phyloP scores from a whole-genome alignment of 2,888 invertebrate species.

The Perithous albicinctus region DNA sequence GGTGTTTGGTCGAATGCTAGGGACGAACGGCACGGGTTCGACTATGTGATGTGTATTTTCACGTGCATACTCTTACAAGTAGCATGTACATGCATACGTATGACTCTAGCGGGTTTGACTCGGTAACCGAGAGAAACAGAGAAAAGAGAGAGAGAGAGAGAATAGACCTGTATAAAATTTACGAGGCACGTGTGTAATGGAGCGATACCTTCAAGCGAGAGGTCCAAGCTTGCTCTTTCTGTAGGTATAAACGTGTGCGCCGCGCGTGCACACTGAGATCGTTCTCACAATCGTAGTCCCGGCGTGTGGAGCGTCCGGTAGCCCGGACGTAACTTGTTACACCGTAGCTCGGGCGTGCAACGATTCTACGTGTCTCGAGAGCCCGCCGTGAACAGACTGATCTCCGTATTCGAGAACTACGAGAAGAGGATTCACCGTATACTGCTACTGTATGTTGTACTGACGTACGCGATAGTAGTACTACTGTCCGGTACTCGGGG shows the following conservation, averaged over 20 bases:
- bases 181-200: conserved; percentile 56
- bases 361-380: conserved; percentile 52
- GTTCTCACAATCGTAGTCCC: conserved; percentile 51
- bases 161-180: conserved; percentile 52
- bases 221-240: conserved; percentile 22
- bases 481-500: conserved; percentile 41
- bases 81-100: conserved; percentile 46
- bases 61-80: neutral
- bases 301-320: conserved; percentile 48
- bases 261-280: conserved; percentile 32
- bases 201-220: conserved; percentile 45
- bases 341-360: conserved; percentile 54
- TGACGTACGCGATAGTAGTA: neutral
- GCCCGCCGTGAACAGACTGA: conserved; percentile 29
- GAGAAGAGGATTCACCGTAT: conserved; percentile 35
- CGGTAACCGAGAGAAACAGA: conserved; percentile 14
- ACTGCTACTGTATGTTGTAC: conserved; percentile 5
- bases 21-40: conserved; percentile 45
- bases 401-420: conserved; percentile 40
- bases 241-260: conserved; percentile 10
- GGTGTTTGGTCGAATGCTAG: conserved; percentile 34
- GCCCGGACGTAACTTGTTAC: conserved; percentile 62
- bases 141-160: conserved; percentile 21
- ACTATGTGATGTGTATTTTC: conserved; percentile 37
- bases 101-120: conserved; percentile 10